A percentile compares a stretch with the other conserved stretches of the same genome.
These are phyloP conservation scores for Listronotus oregonensis DNA, from an alignment of 1,140 invertebrate species.

Conservation along the genomic window DNA sequence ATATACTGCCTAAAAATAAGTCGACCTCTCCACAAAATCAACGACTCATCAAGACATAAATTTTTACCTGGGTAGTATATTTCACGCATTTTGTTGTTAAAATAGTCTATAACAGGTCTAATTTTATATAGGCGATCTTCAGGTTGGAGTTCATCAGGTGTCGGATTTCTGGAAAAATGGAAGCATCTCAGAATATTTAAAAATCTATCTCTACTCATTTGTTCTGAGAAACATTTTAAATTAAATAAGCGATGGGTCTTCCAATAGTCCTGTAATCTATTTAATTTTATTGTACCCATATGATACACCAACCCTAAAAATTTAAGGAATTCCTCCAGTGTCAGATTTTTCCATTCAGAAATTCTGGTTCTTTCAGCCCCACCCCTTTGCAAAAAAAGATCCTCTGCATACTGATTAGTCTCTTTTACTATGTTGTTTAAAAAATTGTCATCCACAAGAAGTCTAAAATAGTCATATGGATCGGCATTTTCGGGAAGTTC, in stretches of 20 bases:
- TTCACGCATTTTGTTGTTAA: conserved; percentile 26
- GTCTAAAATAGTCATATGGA: no score
- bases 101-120: conserved; percentile 30
- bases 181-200: conserved; percentile 38
- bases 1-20: conserved; percentile 1
- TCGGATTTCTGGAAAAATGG: conserved; percentile 33
- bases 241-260: conserved; percentile 37
- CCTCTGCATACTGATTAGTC: no score
- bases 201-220: conserved; percentile 42
- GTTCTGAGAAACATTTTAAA: conserved; percentile 31
- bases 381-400: no score
- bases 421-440: no score
- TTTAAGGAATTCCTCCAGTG: conserved; percentile 25
- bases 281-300: conserved; percentile 35
- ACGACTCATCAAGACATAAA: conserved; percentile 47
- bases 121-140: conserved; percentile 26
- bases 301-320: conserved; percentile 39
- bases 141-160: not conserved
- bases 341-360: no score
- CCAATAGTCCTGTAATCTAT: conserved; percentile 41
- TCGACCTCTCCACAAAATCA: not conserved
- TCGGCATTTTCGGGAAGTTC: no score
- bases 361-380: no score
- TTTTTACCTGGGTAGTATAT: conserved; percentile 47
- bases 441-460: no score